These are phyloP conservation scores for Siniperca scherzeri DNA, from an alignment of 2,797 vertebrate species.

Conservation along the genomic window DNA sequence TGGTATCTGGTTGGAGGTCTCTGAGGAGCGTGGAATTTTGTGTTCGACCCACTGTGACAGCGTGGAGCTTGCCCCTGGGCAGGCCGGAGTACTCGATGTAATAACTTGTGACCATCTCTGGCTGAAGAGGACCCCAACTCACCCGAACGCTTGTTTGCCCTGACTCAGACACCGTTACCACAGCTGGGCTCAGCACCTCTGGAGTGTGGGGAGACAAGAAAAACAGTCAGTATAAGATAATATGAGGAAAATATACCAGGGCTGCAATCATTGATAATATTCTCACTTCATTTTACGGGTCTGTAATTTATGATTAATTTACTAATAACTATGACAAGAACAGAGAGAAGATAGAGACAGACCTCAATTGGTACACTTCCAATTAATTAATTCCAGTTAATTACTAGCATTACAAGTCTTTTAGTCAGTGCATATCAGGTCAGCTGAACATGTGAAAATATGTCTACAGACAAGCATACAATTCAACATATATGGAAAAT, in stretches of 20 bases:
- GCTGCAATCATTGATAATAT: neutral
- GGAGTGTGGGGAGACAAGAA: conserved; percentile 7
- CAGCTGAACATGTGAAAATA: neutral
- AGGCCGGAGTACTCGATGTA: conserved; percentile 90
- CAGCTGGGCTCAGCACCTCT: conserved; percentile 87
- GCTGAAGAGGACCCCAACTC: conserved; percentile 91
- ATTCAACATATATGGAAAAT: neutral
- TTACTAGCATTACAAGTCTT: neutral
- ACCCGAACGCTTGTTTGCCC: conserved; percentile 87
- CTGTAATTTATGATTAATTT: neutral
- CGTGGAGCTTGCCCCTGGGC: conserved; percentile 81
- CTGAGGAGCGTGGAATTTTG: conserved; percentile 89
- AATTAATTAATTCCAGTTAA: neutral
- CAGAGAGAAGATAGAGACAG: neutral
- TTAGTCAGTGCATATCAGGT: neutral
- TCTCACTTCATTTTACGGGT: neutral
- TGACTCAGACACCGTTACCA: conserved; percentile 89
- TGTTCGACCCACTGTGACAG: conserved; percentile 81
- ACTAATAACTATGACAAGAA: neutral
- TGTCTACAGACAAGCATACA: neutral
- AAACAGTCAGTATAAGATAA: neutral
- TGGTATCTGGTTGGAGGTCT: conserved; percentile 89
- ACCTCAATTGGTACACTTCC: neutral
- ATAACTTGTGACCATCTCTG: conserved; percentile 83
- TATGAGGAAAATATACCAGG: neutral